Conservation (phyloP, 2,797 vertebrate genomes). For the Tenualosa ilisha region DNA sequence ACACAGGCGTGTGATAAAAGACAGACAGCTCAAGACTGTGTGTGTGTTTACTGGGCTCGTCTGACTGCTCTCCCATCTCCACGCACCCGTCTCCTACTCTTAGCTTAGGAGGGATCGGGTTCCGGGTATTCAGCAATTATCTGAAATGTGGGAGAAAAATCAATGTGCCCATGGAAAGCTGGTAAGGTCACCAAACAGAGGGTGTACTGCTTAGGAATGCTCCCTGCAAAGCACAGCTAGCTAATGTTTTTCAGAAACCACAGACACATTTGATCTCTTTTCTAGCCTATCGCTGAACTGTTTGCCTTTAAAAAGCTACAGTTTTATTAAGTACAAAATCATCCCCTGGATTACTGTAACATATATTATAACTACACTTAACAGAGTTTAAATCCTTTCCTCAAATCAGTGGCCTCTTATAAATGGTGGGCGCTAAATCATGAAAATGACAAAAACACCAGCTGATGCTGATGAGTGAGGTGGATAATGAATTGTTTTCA, state of each 20-base stretch:
- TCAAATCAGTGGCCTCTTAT: neutral
- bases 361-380: constrained; percentile 12
- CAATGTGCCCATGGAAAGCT: constrained; percentile 78
- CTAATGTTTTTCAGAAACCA: neutral
- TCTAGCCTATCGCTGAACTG: neutral
- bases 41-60: neutral
- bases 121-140: constrained; percentile 87
- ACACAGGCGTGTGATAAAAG: neutral
- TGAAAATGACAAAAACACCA: neutral
- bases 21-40: neutral
- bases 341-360: neutral
- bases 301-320: neutral
- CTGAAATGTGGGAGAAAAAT: constrained; percentile 87
- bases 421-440: neutral
- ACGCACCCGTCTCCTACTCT: constrained; percentile 67
- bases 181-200: constrained; percentile 78
- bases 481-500: neutral
- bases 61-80: constrained; percentile 65
- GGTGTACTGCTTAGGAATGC: constrained; percentile 64
- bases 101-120: constrained; percentile 83
- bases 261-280: neutral
- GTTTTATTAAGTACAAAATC: neutral
- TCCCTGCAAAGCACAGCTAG: constrained; percentile 22
- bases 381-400: neutral
- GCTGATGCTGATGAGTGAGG: neutral